A percentile compares a stretch with the other conserved stretches of the same genome.
Evolutionary conservation across 23 tunicate species (phyloP).

Genomic region (Styela clava): DNA sequence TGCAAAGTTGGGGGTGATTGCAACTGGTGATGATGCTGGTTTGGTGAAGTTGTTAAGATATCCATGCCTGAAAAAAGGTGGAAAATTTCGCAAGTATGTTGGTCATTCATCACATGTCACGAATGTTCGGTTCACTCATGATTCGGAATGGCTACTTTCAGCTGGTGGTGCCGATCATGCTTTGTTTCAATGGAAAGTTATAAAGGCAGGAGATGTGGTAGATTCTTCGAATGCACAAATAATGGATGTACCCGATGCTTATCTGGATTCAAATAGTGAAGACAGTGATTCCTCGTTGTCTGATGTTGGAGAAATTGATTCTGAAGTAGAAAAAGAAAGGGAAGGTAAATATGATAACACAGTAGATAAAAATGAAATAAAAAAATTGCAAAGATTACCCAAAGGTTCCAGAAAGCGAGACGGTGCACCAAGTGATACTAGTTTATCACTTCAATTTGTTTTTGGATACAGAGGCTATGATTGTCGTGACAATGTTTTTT

Average conservation of each 20-base stretch:
- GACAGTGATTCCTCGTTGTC: conserved; percentile 81
- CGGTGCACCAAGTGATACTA: conserved; percentile 37
- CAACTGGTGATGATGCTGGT: conserved; percentile 97
- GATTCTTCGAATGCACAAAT: not conserved
- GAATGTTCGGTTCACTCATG: conserved; percentile 82
- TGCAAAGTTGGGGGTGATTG: conserved; percentile 44
- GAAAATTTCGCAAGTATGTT: conserved; percentile 89
- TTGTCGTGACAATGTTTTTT: conserved; percentile 94
- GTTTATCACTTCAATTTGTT: conserved; percentile 66
- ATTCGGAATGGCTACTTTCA: conserved; percentile 68
- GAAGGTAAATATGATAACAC: conserved; percentile 83
- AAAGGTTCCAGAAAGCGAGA: conserved; percentile 39
- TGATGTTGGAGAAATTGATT: conserved; percentile 90
- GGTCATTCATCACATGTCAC: conserved; percentile 99
- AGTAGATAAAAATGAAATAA: conserved; percentile 73
- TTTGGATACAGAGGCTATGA: conserved; percentile 95
- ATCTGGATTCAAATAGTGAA: conserved; percentile 76
- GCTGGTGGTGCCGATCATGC: conserved; percentile 99
- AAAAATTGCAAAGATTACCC: conserved; percentile 38
- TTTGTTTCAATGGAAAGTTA: conserved; percentile 85
- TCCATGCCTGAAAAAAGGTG: conserved; percentile 86
- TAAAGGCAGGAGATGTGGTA: conserved; percentile 21
- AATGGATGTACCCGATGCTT: conserved; percentile 12
- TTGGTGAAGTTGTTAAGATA: conserved; percentile 89
- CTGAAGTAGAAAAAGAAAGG: conserved; percentile 88